Base-by-base conservation (phyloP, 2,797 vertebrate species). In the Geotrypetes seraphini region DNA sequence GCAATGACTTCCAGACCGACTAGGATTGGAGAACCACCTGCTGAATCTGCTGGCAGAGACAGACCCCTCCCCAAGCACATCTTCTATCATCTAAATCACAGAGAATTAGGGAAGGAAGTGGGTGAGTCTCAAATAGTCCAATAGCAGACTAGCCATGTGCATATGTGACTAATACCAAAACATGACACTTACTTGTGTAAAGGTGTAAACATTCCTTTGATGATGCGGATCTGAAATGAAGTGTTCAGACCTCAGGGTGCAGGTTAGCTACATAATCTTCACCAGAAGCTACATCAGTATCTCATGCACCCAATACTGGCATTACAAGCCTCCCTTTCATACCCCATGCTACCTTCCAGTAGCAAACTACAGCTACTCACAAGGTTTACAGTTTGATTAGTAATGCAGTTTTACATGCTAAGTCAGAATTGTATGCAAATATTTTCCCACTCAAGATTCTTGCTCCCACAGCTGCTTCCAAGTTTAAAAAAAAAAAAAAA, bases 71-170 rank as follows among this genome's bases (percentile, higher is more conserved):
- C 91, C 91, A 37, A 99, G 76, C 50, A 99, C 92, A 19, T 97
- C 93, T 65, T 98, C 93, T 21, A 99, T 96, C 92, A 99, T 96
- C 94, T 98, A 60, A 15, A 77, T 27, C 28, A 40, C 93, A 61
- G 15, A 77, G 26, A 27, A 38, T 2, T 3, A 28, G 25, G 21
- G 8, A 28, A 13, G 45, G 13, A 35, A 7, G 33, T 15, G 22
- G n/a, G n/a, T n/a, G 32, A 47, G 19, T 24, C 10, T 47, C 8
- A 47, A 16, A 21, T 22, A 6, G 47, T 25, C 36, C 47, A 25
- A 12, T 44, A 16, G 7, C 25, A 12, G 22, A n/a, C n/a, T n/a
- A 43, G 12, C 61, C n/a, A 58, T 25, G 23, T 47, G 47, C 23
- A 48, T 16, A 41, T 13, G 16, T 32, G 33, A 7, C 8, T 19